These are phyloP conservation scores for Lucilia cuprina DNA, from an alignment of 1,140 invertebrate species.

Conservation along the genomic window DNA sequence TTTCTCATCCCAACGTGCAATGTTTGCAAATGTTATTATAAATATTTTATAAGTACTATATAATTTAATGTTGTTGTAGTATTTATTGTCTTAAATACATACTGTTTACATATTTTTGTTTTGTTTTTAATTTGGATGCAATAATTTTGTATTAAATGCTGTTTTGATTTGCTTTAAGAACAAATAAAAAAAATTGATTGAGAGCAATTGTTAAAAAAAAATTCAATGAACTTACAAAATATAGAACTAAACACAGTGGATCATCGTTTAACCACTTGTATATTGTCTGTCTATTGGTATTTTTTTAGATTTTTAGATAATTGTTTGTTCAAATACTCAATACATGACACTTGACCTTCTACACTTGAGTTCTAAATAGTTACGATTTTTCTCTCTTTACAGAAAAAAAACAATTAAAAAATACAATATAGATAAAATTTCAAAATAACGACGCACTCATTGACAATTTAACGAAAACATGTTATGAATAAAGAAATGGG, in stretches of 20 bases:
- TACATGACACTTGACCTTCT: not conserved
- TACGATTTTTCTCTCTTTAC: too few relatives aligned
- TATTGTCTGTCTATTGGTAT: too few relatives aligned
- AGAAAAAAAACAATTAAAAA: too few relatives aligned
- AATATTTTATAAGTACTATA: too few relatives aligned
- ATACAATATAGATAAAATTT: too few relatives aligned
- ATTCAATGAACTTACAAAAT: not conserved
- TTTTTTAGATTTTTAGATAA: not conserved
- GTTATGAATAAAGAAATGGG: not conserved
- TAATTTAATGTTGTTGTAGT: too few relatives aligned
- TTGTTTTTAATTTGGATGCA: not conserved
- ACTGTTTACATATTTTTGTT: not conserved
- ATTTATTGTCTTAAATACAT: too few relatives aligned
- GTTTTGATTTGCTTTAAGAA: not conserved
- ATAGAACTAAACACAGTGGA: not conserved
- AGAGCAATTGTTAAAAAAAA: too few relatives aligned
- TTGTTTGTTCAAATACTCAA: not conserved
- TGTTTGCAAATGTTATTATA: not conserved
- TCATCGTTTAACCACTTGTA: not conserved
- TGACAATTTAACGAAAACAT: not conserved
- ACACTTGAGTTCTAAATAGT: too few relatives aligned
- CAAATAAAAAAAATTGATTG: too few relatives aligned
- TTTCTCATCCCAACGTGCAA: not conserved
- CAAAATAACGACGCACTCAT: not conserved
- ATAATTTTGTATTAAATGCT: not conserved